These are phyloP conservation scores for Circaetus cinerascens DNA, from an alignment of 2,113 vertebrate species.

Conservation along the genomic window DNA sequence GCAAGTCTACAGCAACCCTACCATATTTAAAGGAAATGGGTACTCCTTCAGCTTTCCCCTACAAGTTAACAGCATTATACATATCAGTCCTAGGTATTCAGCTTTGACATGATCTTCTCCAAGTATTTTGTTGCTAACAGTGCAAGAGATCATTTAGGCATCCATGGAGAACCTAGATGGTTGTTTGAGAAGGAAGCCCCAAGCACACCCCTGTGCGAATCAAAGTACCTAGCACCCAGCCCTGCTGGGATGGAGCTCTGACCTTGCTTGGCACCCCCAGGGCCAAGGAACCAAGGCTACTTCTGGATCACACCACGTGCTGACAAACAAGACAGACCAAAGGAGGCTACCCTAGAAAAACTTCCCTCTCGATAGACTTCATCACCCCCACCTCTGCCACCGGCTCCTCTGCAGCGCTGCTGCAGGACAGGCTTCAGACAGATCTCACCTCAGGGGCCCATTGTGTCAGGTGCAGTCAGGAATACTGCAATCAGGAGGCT, in stretches of 20 bases:
- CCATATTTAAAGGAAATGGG: fast-evolving
- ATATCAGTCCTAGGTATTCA: too few relatives aligned
- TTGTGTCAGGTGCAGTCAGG: background rate
- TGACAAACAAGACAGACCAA: background rate
- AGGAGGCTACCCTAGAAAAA: background rate
- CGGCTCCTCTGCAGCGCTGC: background rate
- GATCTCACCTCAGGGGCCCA: fast-evolving
- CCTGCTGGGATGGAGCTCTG: background rate
- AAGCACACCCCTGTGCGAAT: background rate
- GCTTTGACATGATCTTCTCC: background rate
- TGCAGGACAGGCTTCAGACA: background rate
- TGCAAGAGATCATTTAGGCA: background rate
- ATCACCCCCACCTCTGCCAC: background rate
- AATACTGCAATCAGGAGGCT: background rate
- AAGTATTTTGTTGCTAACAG: background rate
- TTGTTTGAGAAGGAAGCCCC: background rate
- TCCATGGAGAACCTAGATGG: background rate
- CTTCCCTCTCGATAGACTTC: background rate
- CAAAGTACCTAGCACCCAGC: background rate
- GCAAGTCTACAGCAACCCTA: background rate
- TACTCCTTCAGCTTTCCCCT: background rate
- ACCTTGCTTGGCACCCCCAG: background rate
- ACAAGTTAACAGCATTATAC: background rate
- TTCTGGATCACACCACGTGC: background rate
- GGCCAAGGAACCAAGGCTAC: background rate